phyloP scores from a whole-genome alignment of 2,888 invertebrate species.

The Eledona agricola region DNA sequence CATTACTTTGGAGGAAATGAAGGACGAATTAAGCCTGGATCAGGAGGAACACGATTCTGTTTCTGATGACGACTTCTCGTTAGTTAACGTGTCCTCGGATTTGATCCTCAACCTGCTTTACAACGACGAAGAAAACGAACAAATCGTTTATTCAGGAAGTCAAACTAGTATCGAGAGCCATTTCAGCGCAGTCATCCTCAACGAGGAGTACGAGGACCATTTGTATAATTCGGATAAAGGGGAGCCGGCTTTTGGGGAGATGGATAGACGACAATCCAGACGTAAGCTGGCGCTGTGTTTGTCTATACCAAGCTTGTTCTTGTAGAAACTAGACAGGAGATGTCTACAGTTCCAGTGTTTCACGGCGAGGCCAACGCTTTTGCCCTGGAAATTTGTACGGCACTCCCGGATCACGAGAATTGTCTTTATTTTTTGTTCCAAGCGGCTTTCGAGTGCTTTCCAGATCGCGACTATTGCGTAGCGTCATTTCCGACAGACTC shows the following conservation, averaged over 20 bases:
- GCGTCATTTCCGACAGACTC: slow-evolving; percentile 64
- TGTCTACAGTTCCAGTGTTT: slow-evolving; percentile 25
- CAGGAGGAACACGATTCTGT: slow-evolving; percentile 6
- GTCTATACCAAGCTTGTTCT: background rate
- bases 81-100: slow-evolving; percentile 49
- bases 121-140: slow-evolving; percentile 33
- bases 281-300: slow-evolving; percentile 1
- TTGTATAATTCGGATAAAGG: slow-evolving; percentile 31
- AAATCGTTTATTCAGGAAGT: background rate
- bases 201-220: slow-evolving; percentile 40
- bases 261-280: slow-evolving; percentile 3
- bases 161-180: slow-evolving; percentile 24
- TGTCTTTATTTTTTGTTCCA: slow-evolving; percentile 68
- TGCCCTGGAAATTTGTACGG: slow-evolving; percentile 69
- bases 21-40: slow-evolving; percentile 8
- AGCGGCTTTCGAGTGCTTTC: slow-evolving; percentile 73
- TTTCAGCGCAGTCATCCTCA: slow-evolving; percentile 37
- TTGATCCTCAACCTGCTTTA: slow-evolving; percentile 44
- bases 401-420: slow-evolving; percentile 66
- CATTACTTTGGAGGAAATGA: slow-evolving; percentile 1
- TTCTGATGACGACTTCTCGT: slow-evolving; percentile 47
- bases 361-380: slow-evolving; percentile 69
- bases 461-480: slow-evolving; percentile 71
- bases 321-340: slow-evolving; percentile 7
- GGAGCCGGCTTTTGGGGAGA: background rate